These are phyloP conservation scores for Catostomus latipinnis DNA, from an alignment of 2,797 vertebrate species.

Conservation along the genomic window DNA sequence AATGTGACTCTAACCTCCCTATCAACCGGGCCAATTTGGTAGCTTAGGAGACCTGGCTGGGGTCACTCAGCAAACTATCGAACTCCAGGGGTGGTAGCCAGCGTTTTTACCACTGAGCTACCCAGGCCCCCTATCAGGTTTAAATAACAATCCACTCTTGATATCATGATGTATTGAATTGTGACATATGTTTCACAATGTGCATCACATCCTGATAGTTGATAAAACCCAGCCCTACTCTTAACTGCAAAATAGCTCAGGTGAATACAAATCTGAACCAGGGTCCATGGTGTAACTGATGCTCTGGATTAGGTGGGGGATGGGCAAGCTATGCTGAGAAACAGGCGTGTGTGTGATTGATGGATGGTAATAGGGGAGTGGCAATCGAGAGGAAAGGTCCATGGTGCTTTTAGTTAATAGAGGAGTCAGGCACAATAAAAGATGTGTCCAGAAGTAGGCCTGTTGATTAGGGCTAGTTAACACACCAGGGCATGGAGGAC, in stretches of 20 bases:
- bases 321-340: slow-evolving; percentile 68
- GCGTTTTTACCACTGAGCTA: too few species aligned
- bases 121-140: neutral
- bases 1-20: too few species aligned
- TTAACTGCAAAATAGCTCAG: slow-evolving; percentile 2
- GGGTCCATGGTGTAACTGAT: slow-evolving; percentile 24
- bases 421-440: slow-evolving; percentile 75
- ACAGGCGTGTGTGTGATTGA: slow-evolving; percentile 75
- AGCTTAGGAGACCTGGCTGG: too few species aligned
- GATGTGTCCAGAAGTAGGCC: slow-evolving; percentile 73
- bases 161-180: neutral
- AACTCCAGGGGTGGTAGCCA: too few species aligned
- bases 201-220: neutral
- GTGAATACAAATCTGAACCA: neutral
- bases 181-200: neutral
- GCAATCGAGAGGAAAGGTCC: slow-evolving; percentile 82
- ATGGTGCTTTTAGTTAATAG: slow-evolving; percentile 83
- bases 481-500: slow-evolving; percentile 34
- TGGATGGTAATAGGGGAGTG: slow-evolving; percentile 76
- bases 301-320: slow-evolving; percentile 15
- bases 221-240: neutral
- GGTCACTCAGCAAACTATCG: too few species aligned
- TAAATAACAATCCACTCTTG: neutral
- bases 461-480: slow-evolving; percentile 77
- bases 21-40: too few species aligned